These are phyloP conservation scores for Hyla sarda DNA, from an alignment of 2,113 vertebrate genomes.

Conservation along the genomic window DNA sequence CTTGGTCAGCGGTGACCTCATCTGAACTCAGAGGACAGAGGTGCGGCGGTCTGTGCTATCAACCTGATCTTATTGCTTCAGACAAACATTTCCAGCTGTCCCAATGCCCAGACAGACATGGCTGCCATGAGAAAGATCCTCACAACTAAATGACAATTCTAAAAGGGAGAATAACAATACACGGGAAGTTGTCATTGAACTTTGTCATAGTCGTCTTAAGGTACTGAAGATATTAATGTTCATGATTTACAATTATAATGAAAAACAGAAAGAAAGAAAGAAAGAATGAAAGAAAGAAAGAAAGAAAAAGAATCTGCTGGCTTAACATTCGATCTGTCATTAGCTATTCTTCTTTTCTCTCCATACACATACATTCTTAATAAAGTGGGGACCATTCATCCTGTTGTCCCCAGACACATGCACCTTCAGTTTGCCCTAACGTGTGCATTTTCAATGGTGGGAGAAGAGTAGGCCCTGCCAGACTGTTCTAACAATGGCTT, in stretches of 20 bases:
- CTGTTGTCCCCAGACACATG: too few relatives aligned
- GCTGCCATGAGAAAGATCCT: constrained; percentile 5
- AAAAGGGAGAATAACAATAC: background rate
- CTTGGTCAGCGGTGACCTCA: constrained; percentile 39
- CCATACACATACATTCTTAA: too few relatives aligned
- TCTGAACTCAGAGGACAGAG: constrained; percentile 53
- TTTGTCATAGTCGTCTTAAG: background rate
- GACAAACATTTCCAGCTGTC: constrained; percentile 58
- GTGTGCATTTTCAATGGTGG: too few relatives aligned
- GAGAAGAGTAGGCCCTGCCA: too few relatives aligned
- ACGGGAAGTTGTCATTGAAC: background rate
- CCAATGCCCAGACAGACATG: background rate
- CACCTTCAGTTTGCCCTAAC: too few relatives aligned
- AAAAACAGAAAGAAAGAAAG: background rate
- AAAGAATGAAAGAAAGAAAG: background rate
- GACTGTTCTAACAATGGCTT: too few relatives aligned
- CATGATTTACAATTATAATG: background rate
- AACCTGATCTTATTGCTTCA: constrained; percentile 42
- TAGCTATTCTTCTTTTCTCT: too few relatives aligned
- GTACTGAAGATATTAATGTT: too few relatives aligned
- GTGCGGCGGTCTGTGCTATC: constrained; percentile 44
- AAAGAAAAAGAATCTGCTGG: background rate
- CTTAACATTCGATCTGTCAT: too few relatives aligned
- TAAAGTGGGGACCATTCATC: too few relatives aligned
- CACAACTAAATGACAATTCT: background rate